These are phyloP conservation scores for Coenonympha glycerion DNA, from an alignment of 2,888 invertebrate species.

Conservation along the genomic window DNA sequence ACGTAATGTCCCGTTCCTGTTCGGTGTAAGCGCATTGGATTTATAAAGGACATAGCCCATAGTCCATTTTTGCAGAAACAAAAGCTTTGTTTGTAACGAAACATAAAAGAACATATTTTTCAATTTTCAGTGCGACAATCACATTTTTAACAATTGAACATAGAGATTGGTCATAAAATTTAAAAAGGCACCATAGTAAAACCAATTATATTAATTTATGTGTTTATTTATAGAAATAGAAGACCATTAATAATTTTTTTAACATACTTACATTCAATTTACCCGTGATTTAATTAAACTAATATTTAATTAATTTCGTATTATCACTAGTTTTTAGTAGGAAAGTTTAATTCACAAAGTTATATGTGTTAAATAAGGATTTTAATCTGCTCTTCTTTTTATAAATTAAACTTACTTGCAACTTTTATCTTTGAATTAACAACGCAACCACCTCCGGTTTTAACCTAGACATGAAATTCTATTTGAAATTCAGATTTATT, in stretches of 20 bases:
- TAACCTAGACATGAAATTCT: conserved; percentile 32
- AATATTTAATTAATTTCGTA: too few species aligned
- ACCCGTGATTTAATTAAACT: too few species aligned
- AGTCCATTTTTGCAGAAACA: conserved; percentile 1
- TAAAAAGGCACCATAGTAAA: not conserved
- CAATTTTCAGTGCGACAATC: not conserved
- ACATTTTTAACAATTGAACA: not conserved
- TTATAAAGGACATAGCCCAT: conserved; percentile 3
- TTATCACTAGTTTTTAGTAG: too few species aligned
- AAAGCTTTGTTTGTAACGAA: not conserved
- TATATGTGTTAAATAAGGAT: too few species aligned
- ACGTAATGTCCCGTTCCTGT: conserved; percentile 20
- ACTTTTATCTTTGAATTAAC: too few species aligned
- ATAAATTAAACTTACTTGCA: too few species aligned
- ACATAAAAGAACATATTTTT: not conserved
- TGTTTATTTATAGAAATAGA: too few species aligned
- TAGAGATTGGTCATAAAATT: not conserved
- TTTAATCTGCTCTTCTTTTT: too few species aligned
- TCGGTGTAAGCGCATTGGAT: conserved; percentile 9
- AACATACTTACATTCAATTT: too few species aligned
- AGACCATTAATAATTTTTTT: too few species aligned
- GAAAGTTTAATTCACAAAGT: too few species aligned
- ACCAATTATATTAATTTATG: not conserved
- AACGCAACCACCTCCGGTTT: too few species aligned
- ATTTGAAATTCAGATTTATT: conserved; percentile 36